phyloP scores from a whole-genome alignment of 2,888 invertebrate species.

The Hypolimnas misippus region DNA sequence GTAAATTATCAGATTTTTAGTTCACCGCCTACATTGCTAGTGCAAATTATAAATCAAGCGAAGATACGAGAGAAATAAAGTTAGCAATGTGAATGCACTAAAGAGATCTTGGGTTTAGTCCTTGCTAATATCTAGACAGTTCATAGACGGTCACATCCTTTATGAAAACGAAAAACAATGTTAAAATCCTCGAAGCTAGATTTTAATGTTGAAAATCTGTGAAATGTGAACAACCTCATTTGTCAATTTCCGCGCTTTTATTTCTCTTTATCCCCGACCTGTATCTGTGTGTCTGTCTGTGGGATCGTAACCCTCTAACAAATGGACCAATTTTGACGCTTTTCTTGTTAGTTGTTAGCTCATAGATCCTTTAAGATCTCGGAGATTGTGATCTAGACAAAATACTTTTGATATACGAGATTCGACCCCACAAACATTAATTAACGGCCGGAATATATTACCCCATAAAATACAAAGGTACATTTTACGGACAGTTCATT shows the following conservation, averaged over 20 bases:
- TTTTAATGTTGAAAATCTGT: background rate
- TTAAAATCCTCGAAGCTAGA: background rate
- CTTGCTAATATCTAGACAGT: constrained; percentile 9
- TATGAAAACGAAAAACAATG: constrained; percentile 10
- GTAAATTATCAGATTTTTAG: no score
- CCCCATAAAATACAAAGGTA: constrained; percentile 35
- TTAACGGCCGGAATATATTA: constrained; percentile 37
- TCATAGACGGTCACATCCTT: constrained; percentile 27
- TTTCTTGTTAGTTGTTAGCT: no score
- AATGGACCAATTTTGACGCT: no score
- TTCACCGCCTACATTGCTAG: background rate
- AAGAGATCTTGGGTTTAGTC: constrained; percentile 5
- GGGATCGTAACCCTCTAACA: no score
- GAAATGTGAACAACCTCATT: background rate
- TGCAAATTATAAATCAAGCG: background rate
- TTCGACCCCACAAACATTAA: background rate
- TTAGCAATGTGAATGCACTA: constrained; percentile 13
- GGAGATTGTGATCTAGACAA: background rate
- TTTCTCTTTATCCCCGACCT: no score
- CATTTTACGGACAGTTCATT: constrained; percentile 26
- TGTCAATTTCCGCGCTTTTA: background rate
- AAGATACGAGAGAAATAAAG: background rate
- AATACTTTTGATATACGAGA: background rate
- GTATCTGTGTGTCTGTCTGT: no score
- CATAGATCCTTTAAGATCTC: background rate